Percentiles rank a stretch among this genome's conserved stretches.
phyloP scores from a whole-genome alignment of 2,888 invertebrate species.

The Sesamia inferens region DNA sequence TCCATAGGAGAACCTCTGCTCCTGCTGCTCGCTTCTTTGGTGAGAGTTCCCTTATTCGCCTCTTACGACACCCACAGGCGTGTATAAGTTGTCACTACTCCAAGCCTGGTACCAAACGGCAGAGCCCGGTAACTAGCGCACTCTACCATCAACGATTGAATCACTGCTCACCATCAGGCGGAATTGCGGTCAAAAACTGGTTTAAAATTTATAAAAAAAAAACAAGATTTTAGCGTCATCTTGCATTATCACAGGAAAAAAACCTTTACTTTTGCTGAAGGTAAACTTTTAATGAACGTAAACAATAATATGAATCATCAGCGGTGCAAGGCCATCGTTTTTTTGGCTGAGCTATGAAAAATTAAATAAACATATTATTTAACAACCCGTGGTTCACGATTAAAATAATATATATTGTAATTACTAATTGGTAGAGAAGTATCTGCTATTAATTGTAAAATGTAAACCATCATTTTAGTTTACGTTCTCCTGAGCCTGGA shows the following conservation, averaged over 20 bases:
- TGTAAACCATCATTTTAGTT: background rate
- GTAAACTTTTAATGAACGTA: slow-evolving; percentile 27
- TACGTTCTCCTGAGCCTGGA: no score
- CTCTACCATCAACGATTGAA: no score
- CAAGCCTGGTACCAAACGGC: no score
- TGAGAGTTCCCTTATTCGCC: no score
- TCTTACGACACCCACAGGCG: no score
- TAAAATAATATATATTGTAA: background rate
- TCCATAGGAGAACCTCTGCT: no score
- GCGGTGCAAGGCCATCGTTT: slow-evolving; percentile 26
- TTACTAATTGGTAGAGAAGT: background rate
- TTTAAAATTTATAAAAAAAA: no score
- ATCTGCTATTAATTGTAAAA: background rate
- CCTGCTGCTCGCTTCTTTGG: no score
- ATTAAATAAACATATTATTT: background rate
- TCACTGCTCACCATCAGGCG: no score
- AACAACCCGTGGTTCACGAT: background rate
- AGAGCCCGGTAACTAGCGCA: no score
- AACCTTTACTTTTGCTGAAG: slow-evolving; percentile 27
- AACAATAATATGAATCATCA: slow-evolving; percentile 14
- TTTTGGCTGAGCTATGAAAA: background rate
- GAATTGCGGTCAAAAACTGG: no score
- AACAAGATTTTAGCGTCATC: slow-evolving; percentile 12
- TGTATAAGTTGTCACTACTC: no score
- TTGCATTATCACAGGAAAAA: slow-evolving; percentile 36